Conservation (phyloP, 2,113 vertebrate genomes). For the Toxotes jaculatrix region DNA sequence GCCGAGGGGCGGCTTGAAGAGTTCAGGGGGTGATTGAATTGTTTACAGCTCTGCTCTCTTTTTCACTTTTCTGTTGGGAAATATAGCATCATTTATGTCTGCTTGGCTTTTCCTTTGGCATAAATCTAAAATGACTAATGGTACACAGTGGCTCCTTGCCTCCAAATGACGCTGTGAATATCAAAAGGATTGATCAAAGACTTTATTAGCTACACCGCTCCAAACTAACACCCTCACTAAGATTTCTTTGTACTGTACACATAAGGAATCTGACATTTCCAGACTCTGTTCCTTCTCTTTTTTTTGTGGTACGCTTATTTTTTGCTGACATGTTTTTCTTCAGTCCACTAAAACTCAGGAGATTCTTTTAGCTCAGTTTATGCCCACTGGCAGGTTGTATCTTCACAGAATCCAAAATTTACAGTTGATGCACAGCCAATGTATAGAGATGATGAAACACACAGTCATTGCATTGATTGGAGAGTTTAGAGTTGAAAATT, state of each 20-base stretch:
- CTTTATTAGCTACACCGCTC: constrained; percentile 59
- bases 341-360: constrained; percentile 24
- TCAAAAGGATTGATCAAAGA: constrained; percentile 74
- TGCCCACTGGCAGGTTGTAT: constrained; percentile 49
- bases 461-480: constrained; percentile 46
- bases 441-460: constrained; percentile 39
- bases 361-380: constrained; percentile 29
- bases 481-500: constrained; percentile 32
- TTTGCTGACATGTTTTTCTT: constrained; percentile 54
- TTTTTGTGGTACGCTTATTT: constrained; percentile 27
- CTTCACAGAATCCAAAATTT: constrained; percentile 46
- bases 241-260: constrained; percentile 39
- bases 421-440: constrained; percentile 36
- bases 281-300: background rate
- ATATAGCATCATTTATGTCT: constrained; percentile 68
- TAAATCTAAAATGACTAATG: constrained; percentile 69
- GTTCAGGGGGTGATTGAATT: constrained; percentile 77
- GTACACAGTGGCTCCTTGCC: constrained; percentile 46
- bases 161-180: constrained; percentile 65
- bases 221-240: constrained; percentile 19
- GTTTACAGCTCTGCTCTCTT: constrained; percentile 72
- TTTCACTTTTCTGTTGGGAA: constrained; percentile 69
- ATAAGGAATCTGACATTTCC: constrained; percentile 59
- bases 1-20: constrained; percentile 68
- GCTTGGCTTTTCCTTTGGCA: constrained; percentile 67